Conservation (phyloP, 2,797 vertebrate species). For the Phaenicophaeus curvirostris region DNA sequence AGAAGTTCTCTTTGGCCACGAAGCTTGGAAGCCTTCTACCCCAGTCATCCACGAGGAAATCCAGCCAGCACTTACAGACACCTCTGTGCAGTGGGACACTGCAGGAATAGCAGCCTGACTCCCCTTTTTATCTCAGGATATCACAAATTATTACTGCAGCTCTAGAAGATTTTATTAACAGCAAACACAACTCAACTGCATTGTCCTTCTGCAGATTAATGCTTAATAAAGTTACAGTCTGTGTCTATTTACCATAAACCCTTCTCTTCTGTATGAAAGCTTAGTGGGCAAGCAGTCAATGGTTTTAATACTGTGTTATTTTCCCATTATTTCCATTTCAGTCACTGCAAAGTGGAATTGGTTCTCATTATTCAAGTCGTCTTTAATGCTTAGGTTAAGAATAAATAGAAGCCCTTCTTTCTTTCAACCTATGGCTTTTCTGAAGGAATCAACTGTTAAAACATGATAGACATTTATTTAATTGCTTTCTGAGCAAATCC, state of each 20-base stretch:
- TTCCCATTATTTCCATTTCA: conserved; percentile 31
- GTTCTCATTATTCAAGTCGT: neutral
- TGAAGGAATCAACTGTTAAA: conserved; percentile 15
- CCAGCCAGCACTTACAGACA: neutral
- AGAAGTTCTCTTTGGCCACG: neutral
- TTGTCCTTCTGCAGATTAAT: neutral
- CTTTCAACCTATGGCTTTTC: conserved; percentile 19
- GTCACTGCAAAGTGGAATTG: conserved; percentile 4
- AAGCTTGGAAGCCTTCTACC: neutral
- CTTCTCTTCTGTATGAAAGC: neutral
- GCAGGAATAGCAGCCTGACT: neutral
- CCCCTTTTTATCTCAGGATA: neutral
- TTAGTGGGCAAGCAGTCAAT: neutral
- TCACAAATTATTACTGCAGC: neutral
- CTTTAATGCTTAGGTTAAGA: neutral
- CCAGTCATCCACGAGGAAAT: neutral
- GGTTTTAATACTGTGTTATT: neutral
- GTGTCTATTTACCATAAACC: conserved; percentile 12
- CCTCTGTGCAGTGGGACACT: neutral
- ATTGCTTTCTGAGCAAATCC: conserved; percentile 35
- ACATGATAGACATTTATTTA: conserved; percentile 30
- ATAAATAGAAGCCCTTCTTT: neutral
- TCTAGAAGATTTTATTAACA: neutral
- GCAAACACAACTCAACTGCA: neutral
- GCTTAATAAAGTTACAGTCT: conserved; percentile 1